A percentile compares a stretch with the other conserved stretches of the same genome.
phyloP scores from a whole-genome alignment of 30 jellyfish, hydroid and myxozoan genomes.

The Turritopsis dohrnii region DNA sequence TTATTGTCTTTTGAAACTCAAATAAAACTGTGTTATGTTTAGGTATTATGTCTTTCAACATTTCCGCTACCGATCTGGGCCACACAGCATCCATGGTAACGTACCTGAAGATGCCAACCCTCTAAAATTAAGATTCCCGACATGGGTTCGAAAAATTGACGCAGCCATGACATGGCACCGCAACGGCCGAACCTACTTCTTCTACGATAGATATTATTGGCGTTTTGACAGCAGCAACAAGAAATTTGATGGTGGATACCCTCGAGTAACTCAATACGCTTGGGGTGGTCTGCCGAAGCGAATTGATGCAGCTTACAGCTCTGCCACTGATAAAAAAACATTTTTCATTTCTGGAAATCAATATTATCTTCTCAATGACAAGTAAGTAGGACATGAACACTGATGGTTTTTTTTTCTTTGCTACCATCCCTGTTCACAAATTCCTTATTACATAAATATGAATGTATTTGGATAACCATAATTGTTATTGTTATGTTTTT shows the following conservation, averaged over 20 bases:
- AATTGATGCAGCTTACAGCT: constrained; percentile 40
- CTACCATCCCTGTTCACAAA: no score
- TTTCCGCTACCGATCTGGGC: constrained; percentile 31
- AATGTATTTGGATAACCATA: no score
- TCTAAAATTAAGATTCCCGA: not conserved
- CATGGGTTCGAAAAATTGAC: constrained; percentile 6
- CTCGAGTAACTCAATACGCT: constrained; percentile 34
- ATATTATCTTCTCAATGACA: constrained; percentile 2
- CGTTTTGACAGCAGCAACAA: not conserved
- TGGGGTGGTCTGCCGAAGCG: constrained; percentile 61
- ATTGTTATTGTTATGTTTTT: no score
- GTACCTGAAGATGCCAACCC: constrained; percentile 5
- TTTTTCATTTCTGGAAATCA: constrained; percentile 2
- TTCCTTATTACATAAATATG: no score
- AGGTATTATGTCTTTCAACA: constrained; percentile 51
- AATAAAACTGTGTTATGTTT: no score
- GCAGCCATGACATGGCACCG: constrained; percentile 27
- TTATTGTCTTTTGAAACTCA: no score
- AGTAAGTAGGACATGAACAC: not conserved
- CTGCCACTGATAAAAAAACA: not conserved
- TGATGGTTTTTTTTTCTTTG: no score
- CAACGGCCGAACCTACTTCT: constrained; percentile 14
- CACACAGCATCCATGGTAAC: constrained; percentile 19
- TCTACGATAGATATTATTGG: constrained; percentile 15
- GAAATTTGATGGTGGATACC: constrained; percentile 29